These are phyloP conservation scores for Sinocyclocheilus maitianheensis DNA, from an alignment of 2,113 vertebrate genomes.

Conservation along the genomic window DNA sequence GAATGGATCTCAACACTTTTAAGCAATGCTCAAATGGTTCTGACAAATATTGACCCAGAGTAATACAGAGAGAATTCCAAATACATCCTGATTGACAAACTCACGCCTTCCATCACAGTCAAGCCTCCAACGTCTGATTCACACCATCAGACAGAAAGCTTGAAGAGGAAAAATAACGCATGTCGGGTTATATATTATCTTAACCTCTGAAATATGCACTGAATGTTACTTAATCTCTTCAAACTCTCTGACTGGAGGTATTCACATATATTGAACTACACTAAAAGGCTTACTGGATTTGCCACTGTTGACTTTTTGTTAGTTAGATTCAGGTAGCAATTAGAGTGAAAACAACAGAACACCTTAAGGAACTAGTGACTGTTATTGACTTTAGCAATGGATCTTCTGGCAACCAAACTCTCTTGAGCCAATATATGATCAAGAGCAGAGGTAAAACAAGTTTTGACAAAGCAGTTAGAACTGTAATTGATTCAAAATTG, in stretches of 20 bases:
- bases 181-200: background rate
- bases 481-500: background rate
- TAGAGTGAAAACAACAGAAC: conserved; percentile 5
- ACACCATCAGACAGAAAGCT: background rate
- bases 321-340: background rate
- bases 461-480: background rate
- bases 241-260: background rate
- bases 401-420: background rate
- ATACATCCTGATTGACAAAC: conserved; percentile 44
- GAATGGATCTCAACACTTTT: conserved; percentile 56
- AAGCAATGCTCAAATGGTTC: conserved; percentile 56
- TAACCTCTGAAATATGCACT: background rate
- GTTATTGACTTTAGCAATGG: background rate
- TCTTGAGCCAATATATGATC: background rate
- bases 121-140: conserved; percentile 1
- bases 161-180: background rate
- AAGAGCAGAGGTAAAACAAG: background rate
- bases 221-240: background rate
- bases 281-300: background rate
- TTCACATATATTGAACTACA: background rate
- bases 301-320: background rate
- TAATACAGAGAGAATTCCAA: conserved; percentile 55
- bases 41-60: conserved; percentile 61
- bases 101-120: conserved; percentile 36
- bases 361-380: background rate